Conservation (phyloP, 1,140 invertebrate genomes). For the Heliconius eleuchia region DNA sequence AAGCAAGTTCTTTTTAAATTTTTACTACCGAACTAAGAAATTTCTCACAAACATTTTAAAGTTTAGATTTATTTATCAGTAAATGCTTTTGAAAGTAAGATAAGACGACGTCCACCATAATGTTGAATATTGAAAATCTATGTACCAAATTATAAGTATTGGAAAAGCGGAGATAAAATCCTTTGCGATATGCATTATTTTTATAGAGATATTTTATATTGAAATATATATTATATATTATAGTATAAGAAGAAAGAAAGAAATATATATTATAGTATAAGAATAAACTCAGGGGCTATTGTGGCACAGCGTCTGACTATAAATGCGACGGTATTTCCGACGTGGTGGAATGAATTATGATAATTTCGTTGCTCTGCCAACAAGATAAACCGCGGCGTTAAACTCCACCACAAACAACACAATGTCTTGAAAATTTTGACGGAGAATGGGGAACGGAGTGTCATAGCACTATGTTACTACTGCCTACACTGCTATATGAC, state of each 20-base stretch:
- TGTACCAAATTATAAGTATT: constrained; percentile 13
- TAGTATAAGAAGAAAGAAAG: too few species aligned
- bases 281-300: too few species aligned
- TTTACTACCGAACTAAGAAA: not conserved
- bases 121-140: constrained; percentile 6
- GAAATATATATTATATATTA: not conserved
- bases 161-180: constrained; percentile 6
- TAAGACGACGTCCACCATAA: constrained; percentile 4
- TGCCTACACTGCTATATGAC: too few species aligned
- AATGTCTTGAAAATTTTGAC: too few species aligned
- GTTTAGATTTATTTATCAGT: constrained; percentile 6
- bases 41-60: not conserved
- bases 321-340: too few species aligned
- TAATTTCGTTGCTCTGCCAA: too few species aligned
- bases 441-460: too few species aligned
- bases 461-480: too few species aligned
- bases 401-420: too few species aligned
- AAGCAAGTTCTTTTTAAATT: not conserved
- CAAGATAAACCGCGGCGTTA: too few species aligned
- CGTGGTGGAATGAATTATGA: too few species aligned
- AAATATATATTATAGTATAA: not conserved
- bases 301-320: too few species aligned
- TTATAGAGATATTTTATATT: not conserved
- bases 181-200: not conserved
- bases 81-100: not conserved